These are phyloP conservation scores for Dryobotodes eremita DNA, from an alignment of 2,888 invertebrate genomes.

Conservation along the genomic window DNA sequence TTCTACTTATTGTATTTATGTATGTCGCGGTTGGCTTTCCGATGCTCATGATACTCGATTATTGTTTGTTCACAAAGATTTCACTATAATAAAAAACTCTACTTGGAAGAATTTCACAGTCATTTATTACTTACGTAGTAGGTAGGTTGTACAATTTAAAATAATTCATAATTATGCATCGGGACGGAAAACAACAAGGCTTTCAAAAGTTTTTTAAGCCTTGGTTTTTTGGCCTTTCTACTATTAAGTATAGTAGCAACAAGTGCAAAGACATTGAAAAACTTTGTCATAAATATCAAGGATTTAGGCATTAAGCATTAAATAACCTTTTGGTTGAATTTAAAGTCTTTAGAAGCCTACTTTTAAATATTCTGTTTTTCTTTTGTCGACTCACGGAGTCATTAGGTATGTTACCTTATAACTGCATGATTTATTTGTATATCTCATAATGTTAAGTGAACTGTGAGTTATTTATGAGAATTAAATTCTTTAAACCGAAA, in stretches of 20 bases:
- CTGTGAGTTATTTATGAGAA: too few relatives aligned
- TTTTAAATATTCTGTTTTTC: not conserved
- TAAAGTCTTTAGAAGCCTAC: not conserved
- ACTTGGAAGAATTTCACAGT: not conserved
- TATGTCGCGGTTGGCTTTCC: constrained; percentile 23
- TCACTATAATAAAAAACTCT: not conserved
- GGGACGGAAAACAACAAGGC: not conserved
- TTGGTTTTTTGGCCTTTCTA: not conserved
- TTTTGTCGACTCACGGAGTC: not conserved
- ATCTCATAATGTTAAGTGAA: too few relatives aligned
- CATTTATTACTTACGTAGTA: not conserved
- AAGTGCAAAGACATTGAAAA: not conserved
- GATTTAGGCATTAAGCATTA: not conserved
- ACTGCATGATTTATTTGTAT: not conserved
- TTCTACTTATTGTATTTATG: constrained; percentile 48
- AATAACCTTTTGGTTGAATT: not conserved
- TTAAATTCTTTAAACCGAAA: not conserved
- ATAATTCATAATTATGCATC: not conserved
- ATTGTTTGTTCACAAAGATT: constrained; percentile 35
- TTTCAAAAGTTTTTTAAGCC: not conserved
- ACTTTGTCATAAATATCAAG: not conserved
- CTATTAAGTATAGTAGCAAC: not conserved
- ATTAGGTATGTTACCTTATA: not conserved
- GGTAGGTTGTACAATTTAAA: too few relatives aligned
- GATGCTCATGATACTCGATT: constrained; percentile 41